A percentile compares a stretch with the other conserved stretches of the same genome.
phyloP scores from a whole-genome alignment of 2,797 vertebrate species.

The Euphonia xanthogaster region DNA sequence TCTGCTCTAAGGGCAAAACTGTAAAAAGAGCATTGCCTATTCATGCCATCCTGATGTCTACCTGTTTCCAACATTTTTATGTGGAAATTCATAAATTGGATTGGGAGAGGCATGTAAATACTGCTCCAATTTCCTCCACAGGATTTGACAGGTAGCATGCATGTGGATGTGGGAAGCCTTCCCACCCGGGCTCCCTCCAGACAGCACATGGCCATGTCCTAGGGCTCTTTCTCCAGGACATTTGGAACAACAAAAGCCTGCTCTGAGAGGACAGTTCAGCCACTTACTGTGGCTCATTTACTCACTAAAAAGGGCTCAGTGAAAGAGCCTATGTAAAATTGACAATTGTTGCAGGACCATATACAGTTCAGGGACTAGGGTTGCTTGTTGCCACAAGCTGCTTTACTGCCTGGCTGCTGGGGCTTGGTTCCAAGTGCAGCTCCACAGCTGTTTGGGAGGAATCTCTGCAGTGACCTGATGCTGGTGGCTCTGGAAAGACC shows the following conservation, averaged over 20 bases:
- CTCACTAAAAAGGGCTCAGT: neutral
- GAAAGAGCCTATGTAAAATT: neutral
- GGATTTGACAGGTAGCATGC: neutral
- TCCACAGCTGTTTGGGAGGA: neutral
- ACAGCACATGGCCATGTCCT: neutral
- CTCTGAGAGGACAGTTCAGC: neutral
- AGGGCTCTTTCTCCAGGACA: neutral
- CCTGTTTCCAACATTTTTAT: neutral
- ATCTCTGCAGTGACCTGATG: rapidly evolving
- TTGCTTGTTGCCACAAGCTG: neutral
- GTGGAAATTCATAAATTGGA: neutral
- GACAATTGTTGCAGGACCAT: neutral
- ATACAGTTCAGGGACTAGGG: rapidly evolving
- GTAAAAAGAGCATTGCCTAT: neutral
- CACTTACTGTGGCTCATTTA: neutral
- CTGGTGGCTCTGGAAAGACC: neutral
- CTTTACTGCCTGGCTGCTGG: neutral
- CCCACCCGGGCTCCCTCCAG: neutral
- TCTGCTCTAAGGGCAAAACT: neutral
- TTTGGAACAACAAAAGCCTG: neutral
- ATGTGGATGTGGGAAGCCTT: neutral
- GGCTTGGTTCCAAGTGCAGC: neutral
- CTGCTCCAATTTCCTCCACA: neutral
- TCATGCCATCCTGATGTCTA: neutral
- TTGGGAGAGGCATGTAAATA: neutral